Base-by-base conservation (phyloP, 2,888 invertebrate genomes). In the Bombylius major region DNA sequence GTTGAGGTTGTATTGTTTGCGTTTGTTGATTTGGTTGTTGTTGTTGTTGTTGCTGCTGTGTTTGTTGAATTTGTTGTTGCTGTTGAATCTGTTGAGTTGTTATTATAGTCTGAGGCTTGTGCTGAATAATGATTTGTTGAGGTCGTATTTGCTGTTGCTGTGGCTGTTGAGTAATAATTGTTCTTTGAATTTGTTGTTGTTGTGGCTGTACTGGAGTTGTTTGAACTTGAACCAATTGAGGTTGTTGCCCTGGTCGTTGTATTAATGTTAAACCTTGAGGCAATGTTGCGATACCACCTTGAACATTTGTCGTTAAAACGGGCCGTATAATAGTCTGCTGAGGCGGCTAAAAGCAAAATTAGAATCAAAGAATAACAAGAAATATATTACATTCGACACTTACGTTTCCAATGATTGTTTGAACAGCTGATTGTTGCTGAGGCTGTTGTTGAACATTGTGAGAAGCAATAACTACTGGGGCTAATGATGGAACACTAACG, bases 281-380 rank as follows among this genome's bases (percentile, higher is more conserved):
- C 57, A 74, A 62, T 53, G 70, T 67, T 55, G 72, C 67, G 55
- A 70, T 62, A 11, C 70, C 67, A 51, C 66, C 66, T 59, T 70
- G 67, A 13, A 68, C 65, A 58, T 69, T 69, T 14, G 71, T 63
- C 23, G 23, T 23, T 65, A 73, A 66, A 39, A 74, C 69, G 7
- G 74, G 74, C 13, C 74, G 66, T 56, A 74, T 73, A 51, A 73
- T 73, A 13, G 73, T 73, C 61, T 73, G 73, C 59, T 71, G 72
- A 54, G 69, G 64, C 52, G 70, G 66, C 69, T 73, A 57, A 54
- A 42, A 44, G 13, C 36, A 49, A 45, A 45, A 39, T 23, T 7
- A 33, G 12, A 13, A 49, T 39, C 33, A 54, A 23, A 23, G 23
- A 23, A 23, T 23, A 23, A 23, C 23, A 23, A 23, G 23, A 2